These are phyloP conservation scores for Xenopus petersii DNA, from an alignment of 2,797 vertebrate species.

Conservation along the genomic window DNA sequence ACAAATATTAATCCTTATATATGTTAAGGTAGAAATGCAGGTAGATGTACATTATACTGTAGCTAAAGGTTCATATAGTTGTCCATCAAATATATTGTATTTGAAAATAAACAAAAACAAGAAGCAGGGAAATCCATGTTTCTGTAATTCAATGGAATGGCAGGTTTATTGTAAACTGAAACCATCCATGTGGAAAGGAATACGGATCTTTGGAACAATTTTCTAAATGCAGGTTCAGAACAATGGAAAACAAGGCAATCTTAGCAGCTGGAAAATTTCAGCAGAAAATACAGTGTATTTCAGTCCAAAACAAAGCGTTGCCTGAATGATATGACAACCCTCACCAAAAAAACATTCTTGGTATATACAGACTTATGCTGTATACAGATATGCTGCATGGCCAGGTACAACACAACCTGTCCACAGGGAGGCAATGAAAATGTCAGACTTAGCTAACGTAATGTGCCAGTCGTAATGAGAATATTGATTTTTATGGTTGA, in stretches of 20 bases:
- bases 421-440: constrained; percentile 36
- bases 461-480: constrained; percentile 35
- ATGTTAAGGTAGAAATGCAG: too few relatives aligned
- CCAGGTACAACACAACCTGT: constrained; percentile 17
- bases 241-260: background rate
- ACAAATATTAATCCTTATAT: too few relatives aligned
- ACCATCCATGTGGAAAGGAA: background rate
- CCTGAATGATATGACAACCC: background rate
- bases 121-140: too few relatives aligned
- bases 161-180: background rate
- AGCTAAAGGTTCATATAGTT: too few relatives aligned
- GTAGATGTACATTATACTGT: too few relatives aligned
- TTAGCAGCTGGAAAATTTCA: background rate
- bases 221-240: background rate
- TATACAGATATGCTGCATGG: constrained; percentile 18
- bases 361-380: constrained; percentile 20
- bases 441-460: constrained; percentile 36
- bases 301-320: background rate
- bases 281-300: too few relatives aligned
- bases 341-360: background rate
- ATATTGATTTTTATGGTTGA: constrained; percentile 36
- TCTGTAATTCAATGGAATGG: too few relatives aligned
- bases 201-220: background rate
- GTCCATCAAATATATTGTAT: too few relatives aligned
- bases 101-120: too few relatives aligned